These are phyloP conservation scores for Phymanthus crucifer DNA, from an alignment of 92 coral and sea anemone species.

Conservation along the genomic window DNA sequence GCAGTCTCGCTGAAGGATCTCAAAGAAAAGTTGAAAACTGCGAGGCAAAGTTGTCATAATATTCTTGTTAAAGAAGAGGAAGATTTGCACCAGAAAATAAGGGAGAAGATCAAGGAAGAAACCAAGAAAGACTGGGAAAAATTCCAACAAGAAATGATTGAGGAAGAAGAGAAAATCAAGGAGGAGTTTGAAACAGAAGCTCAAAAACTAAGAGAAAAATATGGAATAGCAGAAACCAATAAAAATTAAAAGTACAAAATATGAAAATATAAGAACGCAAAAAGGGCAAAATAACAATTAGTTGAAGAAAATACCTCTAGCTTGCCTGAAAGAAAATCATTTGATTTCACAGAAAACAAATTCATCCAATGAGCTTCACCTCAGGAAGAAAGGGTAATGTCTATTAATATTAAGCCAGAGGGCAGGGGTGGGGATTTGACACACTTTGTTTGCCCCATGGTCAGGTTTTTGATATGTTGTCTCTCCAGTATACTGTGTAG, in stretches of 20 bases:
- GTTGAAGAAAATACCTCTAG: background rate
- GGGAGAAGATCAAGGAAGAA: slow-evolving; percentile 69
- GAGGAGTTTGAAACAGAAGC: slow-evolving; percentile 67
- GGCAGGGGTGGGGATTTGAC: no score
- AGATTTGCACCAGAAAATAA: slow-evolving; percentile 57
- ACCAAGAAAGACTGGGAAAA: slow-evolving; percentile 74
- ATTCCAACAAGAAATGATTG: slow-evolving; percentile 68
- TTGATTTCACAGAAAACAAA: no score
- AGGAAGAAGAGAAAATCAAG: slow-evolving; percentile 70
- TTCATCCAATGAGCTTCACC: no score
- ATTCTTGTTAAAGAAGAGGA: slow-evolving; percentile 80
- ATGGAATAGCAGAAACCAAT: slow-evolving; percentile 36
- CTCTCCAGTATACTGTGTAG: no score
- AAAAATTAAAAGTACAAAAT: background rate
- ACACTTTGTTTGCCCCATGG: no score
- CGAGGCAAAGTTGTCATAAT: slow-evolving; percentile 76
- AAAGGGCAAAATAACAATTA: background rate
- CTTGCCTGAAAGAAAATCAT: background rate
- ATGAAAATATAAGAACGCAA: background rate
- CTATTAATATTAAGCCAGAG: no score
- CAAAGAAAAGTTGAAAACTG: slow-evolving; percentile 64
- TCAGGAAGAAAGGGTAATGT: no score
- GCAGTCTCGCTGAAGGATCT: slow-evolving; percentile 61
- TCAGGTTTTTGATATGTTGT: no score
- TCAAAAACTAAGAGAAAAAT: slow-evolving; percentile 68